Evolutionary conservation across 2,888 invertebrate species (phyloP).

Genomic region (Lycophotia porphyrea): DNA sequence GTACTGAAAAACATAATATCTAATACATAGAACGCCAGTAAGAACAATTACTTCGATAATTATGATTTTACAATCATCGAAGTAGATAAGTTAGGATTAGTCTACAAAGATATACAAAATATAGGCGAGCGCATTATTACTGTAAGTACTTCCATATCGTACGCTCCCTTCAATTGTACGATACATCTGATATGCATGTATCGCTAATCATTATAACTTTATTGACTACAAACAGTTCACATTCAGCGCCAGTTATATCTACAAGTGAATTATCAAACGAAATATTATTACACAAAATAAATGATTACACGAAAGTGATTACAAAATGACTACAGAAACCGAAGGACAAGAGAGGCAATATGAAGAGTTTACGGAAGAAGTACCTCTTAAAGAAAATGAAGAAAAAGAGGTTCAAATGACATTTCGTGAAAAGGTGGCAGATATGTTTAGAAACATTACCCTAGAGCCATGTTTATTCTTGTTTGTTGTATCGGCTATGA

Average conservation of each 20-base stretch:
- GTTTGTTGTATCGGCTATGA: slow-evolving; percentile 76
- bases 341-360: slow-evolving; percentile 13
- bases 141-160: slow-evolving; percentile 36
- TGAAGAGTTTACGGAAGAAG: slow-evolving; percentile 58
- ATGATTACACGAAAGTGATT: slow-evolving; percentile 38
- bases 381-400: slow-evolving; percentile 55
- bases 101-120: slow-evolving; percentile 45
- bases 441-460: slow-evolving; percentile 75
- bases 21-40: neutral
- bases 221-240: slow-evolving; percentile 51
- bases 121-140: slow-evolving; percentile 24
- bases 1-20: slow-evolving; percentile 19
- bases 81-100: slow-evolving; percentile 58
- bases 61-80: slow-evolving; percentile 36
- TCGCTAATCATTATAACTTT: slow-evolving; percentile 50
- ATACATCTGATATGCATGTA: slow-evolving; percentile 49
- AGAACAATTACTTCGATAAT: slow-evolving; percentile 19
- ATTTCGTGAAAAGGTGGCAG: slow-evolving; percentile 67
- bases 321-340: slow-evolving; percentile 48
- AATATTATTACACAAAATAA: slow-evolving; percentile 15
- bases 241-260: slow-evolving; percentile 35
- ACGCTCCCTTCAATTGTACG: slow-evolving; percentile 36
- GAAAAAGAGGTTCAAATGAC: slow-evolving; percentile 60
- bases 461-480: slow-evolving; percentile 81
- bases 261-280: slow-evolving; percentile 41